Evolutionary conservation across 2,888 invertebrate species (phyloP), one percentile per base, ranked within the genome.

Genomic region (Dusona sp.): DNA sequence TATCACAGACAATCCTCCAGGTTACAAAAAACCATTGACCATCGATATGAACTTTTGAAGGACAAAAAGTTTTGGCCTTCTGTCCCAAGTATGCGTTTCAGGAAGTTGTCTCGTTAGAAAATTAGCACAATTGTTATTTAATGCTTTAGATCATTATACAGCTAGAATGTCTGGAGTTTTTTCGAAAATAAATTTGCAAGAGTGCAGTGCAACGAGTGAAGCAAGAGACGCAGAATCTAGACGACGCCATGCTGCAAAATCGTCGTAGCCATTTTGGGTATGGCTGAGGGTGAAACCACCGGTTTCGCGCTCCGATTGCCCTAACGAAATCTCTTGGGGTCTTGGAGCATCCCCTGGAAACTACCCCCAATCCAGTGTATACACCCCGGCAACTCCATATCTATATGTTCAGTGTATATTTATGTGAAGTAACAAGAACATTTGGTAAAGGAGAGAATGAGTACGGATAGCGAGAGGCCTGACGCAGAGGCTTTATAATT

Each of bases 251-350:
- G 89, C 91, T 91, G 88, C 83, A 75, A 73, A 84, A 73, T 54
- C 45, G 72, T 61, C 77, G 88, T 89, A 70, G 90, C 92, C 92
- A 93, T 93, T 93, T 93, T 92, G 91, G 82, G 79, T 82, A 81
- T 75, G 73, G 83, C 87, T 88, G 87, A 90, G 92, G 92, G 92
- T 90, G 88, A 88, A 87, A 75, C 89, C 89, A 89, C 89, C 90
- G 91, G 92, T 92, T 93, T 93, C 90, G 93, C 92, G 92, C 93
- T 92, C 89, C 91, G 92, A 90, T 92, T 91, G 90, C 88, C 90
- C 90, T 92, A 93, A 93, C 92, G 89, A 92, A 92, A 89, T 93
- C 93, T 91, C 88, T 79, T 82, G 75, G 78, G 79, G 72, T 22
- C 64, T 72, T 65, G 72, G 54, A 68, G 68, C 88, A 88, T 90